Evolutionary conservation across 2,888 invertebrate species (phyloP).

Genomic region (Sussaba pulchella): DNA sequence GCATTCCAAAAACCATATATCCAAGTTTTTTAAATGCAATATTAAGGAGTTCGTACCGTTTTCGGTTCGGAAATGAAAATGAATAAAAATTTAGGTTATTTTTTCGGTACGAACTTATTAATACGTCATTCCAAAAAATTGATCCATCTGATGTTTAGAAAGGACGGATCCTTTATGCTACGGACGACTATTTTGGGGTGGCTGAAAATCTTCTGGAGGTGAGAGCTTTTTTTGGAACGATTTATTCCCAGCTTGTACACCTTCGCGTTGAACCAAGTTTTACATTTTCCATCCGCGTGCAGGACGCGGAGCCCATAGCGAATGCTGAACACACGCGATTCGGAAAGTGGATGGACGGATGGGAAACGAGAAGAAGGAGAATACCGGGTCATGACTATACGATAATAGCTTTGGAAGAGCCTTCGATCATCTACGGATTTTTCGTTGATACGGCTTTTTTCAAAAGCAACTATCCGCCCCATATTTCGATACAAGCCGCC

Average conservation of each 20-base stretch:
- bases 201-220: constrained; percentile 87
- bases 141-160: constrained; percentile 81
- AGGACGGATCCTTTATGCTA: constrained; percentile 87
- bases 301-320: constrained; percentile 86
- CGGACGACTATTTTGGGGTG: constrained; percentile 88
- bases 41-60: too few species aligned
- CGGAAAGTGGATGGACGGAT: constrained; percentile 90
- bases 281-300: constrained; percentile 5
- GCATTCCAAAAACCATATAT: too few species aligned
- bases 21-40: too few species aligned
- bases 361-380: constrained; percentile 88
- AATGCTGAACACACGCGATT: constrained; percentile 87
- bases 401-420: constrained; percentile 86
- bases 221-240: constrained; percentile 30
- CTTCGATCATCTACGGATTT: constrained; percentile 86
- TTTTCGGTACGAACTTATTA: too few species aligned
- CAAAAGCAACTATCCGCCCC: constrained; percentile 88
- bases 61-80: too few species aligned
- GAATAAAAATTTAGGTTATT: too few species aligned
- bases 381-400: constrained; percentile 88
- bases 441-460: constrained; percentile 87
- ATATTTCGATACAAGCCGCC: constrained; percentile 87
- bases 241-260: neutral
- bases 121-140: too few species aligned
- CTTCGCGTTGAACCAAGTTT: neutral